phyloP scores from a whole-genome alignment of 1,140 invertebrate species.

The Lucilia sericata region DNA sequence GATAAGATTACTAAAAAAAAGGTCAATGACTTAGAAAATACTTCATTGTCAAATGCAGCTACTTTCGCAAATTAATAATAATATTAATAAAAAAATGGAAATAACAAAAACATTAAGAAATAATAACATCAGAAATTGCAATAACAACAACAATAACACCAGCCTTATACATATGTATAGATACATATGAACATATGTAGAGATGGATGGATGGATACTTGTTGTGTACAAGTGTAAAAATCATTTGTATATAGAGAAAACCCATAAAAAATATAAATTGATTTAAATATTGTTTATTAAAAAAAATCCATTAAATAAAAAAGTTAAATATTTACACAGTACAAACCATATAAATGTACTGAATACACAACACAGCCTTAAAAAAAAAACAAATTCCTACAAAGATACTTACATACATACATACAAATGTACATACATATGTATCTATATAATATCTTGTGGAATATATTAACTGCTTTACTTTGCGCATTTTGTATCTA shows the following conservation, averaged over 20 bases:
- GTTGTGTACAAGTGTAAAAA: neutral
- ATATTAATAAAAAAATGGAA: neutral
- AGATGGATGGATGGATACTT: neutral
- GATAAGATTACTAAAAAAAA: slow-evolving; percentile 38
- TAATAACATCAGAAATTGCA: neutral
- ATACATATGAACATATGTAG: neutral
- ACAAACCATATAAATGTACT: neutral
- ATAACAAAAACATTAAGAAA: neutral
- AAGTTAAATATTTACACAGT: slow-evolving; percentile 12
- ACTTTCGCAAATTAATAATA: slow-evolving; percentile 17
- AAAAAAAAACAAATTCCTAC: neutral
- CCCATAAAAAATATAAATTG: neutral
- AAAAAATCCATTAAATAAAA: slow-evolving; percentile 3
- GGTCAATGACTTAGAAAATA: slow-evolving; percentile 33
- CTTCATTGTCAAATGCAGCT: slow-evolving; percentile 31
- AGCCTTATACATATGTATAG: neutral
- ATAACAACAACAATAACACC: neutral
- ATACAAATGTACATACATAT: neutral
- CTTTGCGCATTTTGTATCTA: no score
- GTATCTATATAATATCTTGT: neutral
- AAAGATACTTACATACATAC: neutral
- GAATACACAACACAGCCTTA: neutral
- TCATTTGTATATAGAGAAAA: slow-evolving; percentile 2
- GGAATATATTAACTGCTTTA: no score
- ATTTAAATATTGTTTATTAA: slow-evolving; percentile 18